A percentile compares a stretch with the other conserved stretches of the same genome.
Evolutionary conservation across 2,888 invertebrate species (phyloP).

Genomic region (Morinoia aosen): DNA sequence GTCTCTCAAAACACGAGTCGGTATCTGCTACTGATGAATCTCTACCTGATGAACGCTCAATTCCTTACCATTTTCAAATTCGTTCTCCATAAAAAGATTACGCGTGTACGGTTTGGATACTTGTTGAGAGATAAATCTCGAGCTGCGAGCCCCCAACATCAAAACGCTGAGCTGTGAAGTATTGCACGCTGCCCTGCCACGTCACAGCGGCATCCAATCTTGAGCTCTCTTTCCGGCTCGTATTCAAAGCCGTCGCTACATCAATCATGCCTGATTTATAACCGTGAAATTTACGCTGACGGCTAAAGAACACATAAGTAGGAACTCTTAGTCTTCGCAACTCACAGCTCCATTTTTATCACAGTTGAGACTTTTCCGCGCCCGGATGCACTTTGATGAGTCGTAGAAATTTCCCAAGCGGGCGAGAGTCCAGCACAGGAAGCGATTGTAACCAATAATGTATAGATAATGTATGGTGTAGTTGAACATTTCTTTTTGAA

Average conservation of each 20-base stretch:
- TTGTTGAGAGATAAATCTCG: no score
- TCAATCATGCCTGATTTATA: not conserved
- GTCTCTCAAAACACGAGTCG: no score
- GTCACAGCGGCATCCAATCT: conserved; percentile 1
- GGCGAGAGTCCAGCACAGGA: no score
- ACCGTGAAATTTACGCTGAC: not conserved
- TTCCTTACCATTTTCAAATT: no score
- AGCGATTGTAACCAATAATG: no score
- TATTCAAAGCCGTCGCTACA: not conserved
- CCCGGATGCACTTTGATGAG: not conserved
- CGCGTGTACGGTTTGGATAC: no score
- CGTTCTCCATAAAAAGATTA: no score
- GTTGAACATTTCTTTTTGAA: no score
- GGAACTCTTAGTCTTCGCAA: not conserved
- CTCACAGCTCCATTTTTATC: not conserved
- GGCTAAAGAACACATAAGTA: conserved; percentile 2
- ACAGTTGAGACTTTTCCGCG: not conserved
- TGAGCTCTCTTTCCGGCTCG: not conserved
- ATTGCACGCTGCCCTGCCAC: not conserved
- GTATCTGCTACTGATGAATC: no score
- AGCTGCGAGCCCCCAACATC: not conserved
- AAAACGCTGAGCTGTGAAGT: not conserved
- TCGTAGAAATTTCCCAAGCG: not conserved
- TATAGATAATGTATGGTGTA: no score
- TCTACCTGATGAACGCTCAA: no score